Conservation (phyloP, 2,797 vertebrate genomes). For the Channallabes apus region DNA sequence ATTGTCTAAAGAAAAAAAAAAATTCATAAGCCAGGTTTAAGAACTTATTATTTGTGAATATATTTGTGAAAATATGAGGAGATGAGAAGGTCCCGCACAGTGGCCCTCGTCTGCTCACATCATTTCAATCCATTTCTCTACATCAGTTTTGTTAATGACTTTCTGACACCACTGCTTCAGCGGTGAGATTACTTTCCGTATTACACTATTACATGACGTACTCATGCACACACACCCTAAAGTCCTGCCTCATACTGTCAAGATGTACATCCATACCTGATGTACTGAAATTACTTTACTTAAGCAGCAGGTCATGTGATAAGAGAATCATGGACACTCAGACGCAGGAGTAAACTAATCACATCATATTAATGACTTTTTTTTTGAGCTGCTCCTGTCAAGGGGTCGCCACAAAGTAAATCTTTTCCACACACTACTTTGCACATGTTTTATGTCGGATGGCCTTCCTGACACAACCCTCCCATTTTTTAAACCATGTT, state of each 20-base stretch:
- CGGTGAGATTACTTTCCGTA: background rate
- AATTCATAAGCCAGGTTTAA: no score
- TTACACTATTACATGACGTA: background rate
- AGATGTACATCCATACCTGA: no score
- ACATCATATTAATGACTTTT: background rate
- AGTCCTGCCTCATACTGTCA: background rate
- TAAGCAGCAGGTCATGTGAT: background rate
- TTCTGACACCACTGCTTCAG: background rate
- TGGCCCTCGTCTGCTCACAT: background rate
- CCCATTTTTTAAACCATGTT: no score
- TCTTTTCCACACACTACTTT: no score
- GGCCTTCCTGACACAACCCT: no score
- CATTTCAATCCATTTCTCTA: background rate
- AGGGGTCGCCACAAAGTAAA: no score
- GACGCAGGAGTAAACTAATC: background rate
- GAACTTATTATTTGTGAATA: no score
- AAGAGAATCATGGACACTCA: background rate
- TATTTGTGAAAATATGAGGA: background rate
- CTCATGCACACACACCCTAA: background rate
- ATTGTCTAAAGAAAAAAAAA: no score
- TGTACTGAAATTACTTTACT: background rate
- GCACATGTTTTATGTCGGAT: no score
- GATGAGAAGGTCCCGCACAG: background rate
- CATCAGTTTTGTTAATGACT: background rate
- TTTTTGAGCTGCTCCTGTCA: no score